Conservation (phyloP, 2,888 invertebrate species). For the Eurytoma adleriae region DNA sequence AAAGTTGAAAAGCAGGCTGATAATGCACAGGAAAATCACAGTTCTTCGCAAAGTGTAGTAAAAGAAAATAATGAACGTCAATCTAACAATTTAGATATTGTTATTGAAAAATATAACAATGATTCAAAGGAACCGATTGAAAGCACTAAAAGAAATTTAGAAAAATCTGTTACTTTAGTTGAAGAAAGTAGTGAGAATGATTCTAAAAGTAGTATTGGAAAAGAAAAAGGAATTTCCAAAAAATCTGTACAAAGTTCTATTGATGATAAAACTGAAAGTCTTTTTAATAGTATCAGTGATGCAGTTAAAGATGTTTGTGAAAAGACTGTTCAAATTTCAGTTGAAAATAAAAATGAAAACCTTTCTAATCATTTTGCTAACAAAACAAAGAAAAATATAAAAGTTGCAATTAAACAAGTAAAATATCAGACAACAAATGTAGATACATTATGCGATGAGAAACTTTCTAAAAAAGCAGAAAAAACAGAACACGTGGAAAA, state of each 20-base stretch:
- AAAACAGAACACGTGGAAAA: neutral
- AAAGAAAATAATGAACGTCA: conserved; percentile 23
- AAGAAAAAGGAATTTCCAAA: too few species aligned
- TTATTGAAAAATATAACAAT: conserved; percentile 24
- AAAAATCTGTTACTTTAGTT: neutral
- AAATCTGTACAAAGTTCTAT: too few species aligned
- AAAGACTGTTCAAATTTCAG: too few species aligned
- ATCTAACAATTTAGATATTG: conserved; percentile 33
- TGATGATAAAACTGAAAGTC: too few species aligned
- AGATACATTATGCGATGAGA: neutral
- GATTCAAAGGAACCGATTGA: conserved; percentile 16
- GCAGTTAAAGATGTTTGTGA: too few species aligned
- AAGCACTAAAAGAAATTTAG: conserved; percentile 7
- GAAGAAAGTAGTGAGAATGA: neutral
- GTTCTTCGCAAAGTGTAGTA: conserved; percentile 3
- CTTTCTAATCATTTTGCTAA: conserved; percentile 15
- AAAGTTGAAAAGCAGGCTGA: conserved; percentile 15
- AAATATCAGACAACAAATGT: neutral
- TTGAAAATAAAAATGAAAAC: neutral
- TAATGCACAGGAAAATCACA: conserved; percentile 17
- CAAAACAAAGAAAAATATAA: conserved; percentile 5
- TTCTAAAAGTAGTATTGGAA: neutral
- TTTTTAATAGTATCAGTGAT: too few species aligned
- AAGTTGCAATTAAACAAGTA: conserved; percentile 15
- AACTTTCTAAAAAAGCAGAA: neutral